These are phyloP conservation scores for Plemyria rubiginata DNA, from an alignment of 2,888 invertebrate species.

Conservation along the genomic window DNA sequence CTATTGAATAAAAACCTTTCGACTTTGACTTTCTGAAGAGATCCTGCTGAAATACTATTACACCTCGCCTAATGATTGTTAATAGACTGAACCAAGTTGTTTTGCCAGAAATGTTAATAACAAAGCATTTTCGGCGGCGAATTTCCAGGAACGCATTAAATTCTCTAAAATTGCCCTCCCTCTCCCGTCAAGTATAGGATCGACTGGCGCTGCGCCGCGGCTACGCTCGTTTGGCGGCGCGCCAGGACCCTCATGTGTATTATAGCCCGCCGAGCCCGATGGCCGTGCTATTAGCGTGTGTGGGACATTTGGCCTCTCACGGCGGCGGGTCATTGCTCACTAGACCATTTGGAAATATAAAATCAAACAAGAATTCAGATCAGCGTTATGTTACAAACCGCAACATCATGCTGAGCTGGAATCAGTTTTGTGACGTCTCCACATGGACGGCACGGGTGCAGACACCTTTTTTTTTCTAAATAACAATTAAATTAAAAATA, in stretches of 20 bases:
- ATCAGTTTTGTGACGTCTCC: too few species aligned
- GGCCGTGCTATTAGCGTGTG: conserved; percentile 1
- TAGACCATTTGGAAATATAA: not conserved
- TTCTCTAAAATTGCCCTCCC: conserved; percentile 21
- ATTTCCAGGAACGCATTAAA: conserved; percentile 8
- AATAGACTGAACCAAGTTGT: not conserved
- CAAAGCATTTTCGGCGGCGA: not conserved
- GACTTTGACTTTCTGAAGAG: too few species aligned
- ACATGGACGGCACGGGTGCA: too few species aligned
- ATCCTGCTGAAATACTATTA: too few species aligned
- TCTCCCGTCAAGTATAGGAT: conserved; percentile 14
- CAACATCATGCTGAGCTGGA: too few species aligned
- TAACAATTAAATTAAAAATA: too few species aligned
- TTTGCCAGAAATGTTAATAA: not conserved
- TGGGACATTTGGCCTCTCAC: not conserved
- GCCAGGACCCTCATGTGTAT: conserved; percentile 17
- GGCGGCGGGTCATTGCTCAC: not conserved
- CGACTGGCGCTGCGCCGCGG: conserved; percentile 10
- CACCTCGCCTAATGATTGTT: not conserved
- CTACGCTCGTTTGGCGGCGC: conserved; percentile 13
- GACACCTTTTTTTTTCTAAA: too few species aligned
- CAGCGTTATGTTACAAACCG: too few species aligned
- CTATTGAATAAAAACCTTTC: too few species aligned
- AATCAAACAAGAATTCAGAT: not conserved
- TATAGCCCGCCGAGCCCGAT: not conserved